Conservation (phyloP, 2,888 invertebrate species). For the Platypus cylindrus region DNA sequence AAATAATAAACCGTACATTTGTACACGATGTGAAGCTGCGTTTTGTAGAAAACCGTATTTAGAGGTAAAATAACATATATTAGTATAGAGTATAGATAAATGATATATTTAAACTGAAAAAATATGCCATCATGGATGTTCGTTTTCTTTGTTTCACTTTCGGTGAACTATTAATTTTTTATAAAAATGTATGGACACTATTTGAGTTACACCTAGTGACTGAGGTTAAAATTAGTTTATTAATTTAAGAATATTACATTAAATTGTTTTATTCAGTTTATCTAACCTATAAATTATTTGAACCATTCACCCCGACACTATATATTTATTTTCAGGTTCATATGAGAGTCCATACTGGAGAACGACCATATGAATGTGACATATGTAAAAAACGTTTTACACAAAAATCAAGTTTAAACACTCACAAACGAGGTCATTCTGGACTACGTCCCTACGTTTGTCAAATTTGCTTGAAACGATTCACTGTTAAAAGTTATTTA, state of each 20-base stretch:
- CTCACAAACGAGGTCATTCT: constrained; percentile 69
- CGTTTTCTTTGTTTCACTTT: background rate
- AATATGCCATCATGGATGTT: no score
- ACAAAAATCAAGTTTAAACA: constrained; percentile 70
- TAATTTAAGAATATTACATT: background rate
- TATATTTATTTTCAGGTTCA: constrained; percentile 40
- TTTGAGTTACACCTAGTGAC: no score
- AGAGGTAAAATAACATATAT: constrained; percentile 43
- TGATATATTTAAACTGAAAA: no score
- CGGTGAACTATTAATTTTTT: background rate
- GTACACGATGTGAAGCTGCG: constrained; percentile 63
- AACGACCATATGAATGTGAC: constrained; percentile 62
- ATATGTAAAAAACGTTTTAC: constrained; percentile 65
- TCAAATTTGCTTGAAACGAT: constrained; percentile 67
- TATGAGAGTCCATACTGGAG: constrained; percentile 69
- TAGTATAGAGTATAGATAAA: no score
- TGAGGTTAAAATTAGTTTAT: no score
- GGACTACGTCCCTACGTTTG: constrained; percentile 68
- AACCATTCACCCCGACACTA: background rate
- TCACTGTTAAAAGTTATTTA: constrained; percentile 70
- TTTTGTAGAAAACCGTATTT: constrained; percentile 71
- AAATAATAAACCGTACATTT: constrained; percentile 66
- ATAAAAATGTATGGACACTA: constrained; percentile 1
- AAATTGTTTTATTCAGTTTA: background rate
- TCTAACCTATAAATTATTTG: no score